Evolutionary conservation across 2,113 vertebrate genomes (phyloP), one percentile per base, ranked within the genome.

Genomic region (Anas platyrhynchos): DNA sequence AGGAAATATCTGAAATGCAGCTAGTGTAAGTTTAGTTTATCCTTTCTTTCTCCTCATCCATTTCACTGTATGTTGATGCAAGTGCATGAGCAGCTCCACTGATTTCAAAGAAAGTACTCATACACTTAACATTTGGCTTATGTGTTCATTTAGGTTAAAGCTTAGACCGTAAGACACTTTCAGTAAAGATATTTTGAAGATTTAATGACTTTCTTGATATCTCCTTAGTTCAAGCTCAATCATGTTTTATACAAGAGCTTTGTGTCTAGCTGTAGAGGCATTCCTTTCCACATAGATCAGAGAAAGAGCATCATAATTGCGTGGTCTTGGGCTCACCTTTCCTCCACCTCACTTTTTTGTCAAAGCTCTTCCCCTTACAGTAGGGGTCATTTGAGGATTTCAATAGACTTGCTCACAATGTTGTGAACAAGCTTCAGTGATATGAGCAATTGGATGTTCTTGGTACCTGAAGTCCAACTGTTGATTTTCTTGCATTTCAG

Each of bases 1-100:
- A 72, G 23, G 71, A 93, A 90, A 83, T 82, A 90, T 14, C 66
- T 54, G 90, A 83, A 93, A 84, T 78, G 52, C 52, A 94, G 11
- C 58, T 86, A 54, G 29, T 72, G 26, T 86, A 54, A 86, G 91
- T 75, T 27, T 61, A 69, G 14, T 77, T 91, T 78, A 77, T 85
- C 20, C 23, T 89, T 83, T 46, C 46, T 43, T 23, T 48, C 38
- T 78, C 29, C 32, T 86, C 56, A 43, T 32, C 22, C 32, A 25
- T 69, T 84, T 93, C 72, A 34, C 34, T 50, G 41, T 46, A 25
- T n/a, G 56, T 73, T 85, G 82, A 80, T 79, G 55, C 54, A 69
- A 95, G 63, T 6, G 21, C 32, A 74, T 41, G 27, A 96, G 22
- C 43, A 91, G n/a, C 63, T 50, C 9, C 23, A 29, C 31, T 89